phyloP scores from a whole-genome alignment of 2,888 invertebrate genomes.

The Amiota communis region DNA sequence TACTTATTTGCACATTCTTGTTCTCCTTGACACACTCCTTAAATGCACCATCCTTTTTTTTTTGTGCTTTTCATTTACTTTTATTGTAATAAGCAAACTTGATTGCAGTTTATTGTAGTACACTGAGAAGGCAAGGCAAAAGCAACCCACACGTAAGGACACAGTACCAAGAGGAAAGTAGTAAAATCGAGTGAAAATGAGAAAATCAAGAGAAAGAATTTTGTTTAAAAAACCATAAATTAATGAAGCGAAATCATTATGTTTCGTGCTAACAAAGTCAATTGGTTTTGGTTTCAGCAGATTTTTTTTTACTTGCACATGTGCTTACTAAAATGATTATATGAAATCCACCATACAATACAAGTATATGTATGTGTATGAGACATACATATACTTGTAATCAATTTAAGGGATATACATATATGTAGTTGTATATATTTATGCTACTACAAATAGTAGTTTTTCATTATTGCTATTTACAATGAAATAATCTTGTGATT shows the following conservation, averaged over 20 bases:
- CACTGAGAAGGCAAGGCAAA: conserved; percentile 31
- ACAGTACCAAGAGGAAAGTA: conserved; percentile 40
- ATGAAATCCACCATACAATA: too few relatives aligned
- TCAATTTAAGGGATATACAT: too few relatives aligned
- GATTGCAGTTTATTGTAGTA: conserved; percentile 39
- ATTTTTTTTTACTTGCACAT: background rate
- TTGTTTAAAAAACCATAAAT: conserved; percentile 22
- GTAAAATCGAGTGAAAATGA: background rate
- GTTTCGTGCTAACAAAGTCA: conserved; percentile 28
- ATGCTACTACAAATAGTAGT: too few relatives aligned
- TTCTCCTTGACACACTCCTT: background rate
- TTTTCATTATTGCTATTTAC: too few relatives aligned
- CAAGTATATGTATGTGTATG: too few relatives aligned
- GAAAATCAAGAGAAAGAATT: background rate
- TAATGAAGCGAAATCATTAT: conserved; percentile 26
- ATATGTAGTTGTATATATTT: too few relatives aligned
- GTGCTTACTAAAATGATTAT: background rate
- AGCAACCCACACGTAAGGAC: conserved; percentile 23
- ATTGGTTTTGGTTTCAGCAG: conserved; percentile 18
- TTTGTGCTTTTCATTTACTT: background rate
- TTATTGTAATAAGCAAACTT: conserved; percentile 33
- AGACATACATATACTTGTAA: too few relatives aligned
- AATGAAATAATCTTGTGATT: too few relatives aligned
- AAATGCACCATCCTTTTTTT: too few relatives aligned
- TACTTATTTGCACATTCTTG: background rate